A percentile compares a stretch with the other conserved stretches of the same genome.
Conservation (phyloP, 2,113 vertebrate species). For the Tangachromis dhanisi region DNA sequence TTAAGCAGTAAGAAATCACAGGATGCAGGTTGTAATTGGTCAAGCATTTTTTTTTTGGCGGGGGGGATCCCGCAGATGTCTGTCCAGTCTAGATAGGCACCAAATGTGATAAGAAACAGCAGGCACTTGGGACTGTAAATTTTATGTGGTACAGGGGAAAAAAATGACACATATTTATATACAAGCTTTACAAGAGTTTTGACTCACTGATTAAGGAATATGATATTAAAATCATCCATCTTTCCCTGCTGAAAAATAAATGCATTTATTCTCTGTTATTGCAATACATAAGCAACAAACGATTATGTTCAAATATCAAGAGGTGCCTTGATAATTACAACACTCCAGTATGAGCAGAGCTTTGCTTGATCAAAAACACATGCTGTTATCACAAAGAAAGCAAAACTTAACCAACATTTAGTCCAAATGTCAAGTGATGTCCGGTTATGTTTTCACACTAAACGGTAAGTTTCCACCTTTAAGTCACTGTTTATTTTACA, state of each 20-base stretch:
- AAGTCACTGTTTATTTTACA: background rate
- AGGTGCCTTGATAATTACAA: background rate
- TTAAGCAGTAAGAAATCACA: background rate
- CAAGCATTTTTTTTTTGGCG: background rate
- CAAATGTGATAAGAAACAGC: background rate
- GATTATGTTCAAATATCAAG: background rate
- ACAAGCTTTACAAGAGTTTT: background rate
- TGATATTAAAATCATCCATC: background rate
- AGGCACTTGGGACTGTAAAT: background rate
- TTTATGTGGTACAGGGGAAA: background rate
- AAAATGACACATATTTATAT: background rate
- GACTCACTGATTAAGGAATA: background rate
- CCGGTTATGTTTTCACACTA: background rate
- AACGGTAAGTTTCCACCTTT: background rate
- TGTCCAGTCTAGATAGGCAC: rapidly evolving
- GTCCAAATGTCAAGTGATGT: background rate
- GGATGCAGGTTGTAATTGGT: background rate
- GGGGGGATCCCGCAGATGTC: background rate
- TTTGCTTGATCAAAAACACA: background rate
- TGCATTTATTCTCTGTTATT: background rate
- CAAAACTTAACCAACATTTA: background rate
- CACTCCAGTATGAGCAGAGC: background rate
- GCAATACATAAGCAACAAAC: background rate
- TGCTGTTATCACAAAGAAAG: background rate
- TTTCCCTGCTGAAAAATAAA: background rate